A percentile compares a stretch with the other conserved stretches of the same genome.
These are phyloP conservation scores for Megaustenia siamemsis DNA, from an alignment of 2,888 invertebrate genomes.

Conservation along the genomic window DNA sequence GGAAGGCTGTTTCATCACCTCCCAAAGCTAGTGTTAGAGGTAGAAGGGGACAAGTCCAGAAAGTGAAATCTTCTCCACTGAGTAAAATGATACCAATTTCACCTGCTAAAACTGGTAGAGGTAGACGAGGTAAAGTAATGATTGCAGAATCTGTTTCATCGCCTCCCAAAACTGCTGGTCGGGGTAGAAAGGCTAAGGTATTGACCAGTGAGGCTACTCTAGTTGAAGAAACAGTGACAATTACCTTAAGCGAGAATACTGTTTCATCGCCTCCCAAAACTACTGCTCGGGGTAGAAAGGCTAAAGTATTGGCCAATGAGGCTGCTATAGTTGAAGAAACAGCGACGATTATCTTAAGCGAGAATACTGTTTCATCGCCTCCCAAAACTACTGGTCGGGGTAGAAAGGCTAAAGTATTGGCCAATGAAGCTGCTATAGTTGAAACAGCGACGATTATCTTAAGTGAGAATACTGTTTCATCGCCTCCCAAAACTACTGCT, in stretches of 20 bases:
- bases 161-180: constrained; percentile 16
- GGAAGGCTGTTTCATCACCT: not conserved
- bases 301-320: not conserved
- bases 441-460: not conserved
- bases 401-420: not conserved
- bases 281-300: not conserved
- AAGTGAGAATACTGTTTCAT: not conserved
- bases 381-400: not conserved
- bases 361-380: not conserved
- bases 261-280: not conserved
- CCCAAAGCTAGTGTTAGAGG: constrained; percentile 1
- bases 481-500: not conserved
- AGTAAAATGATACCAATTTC: no score
- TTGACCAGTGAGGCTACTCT: not conserved
- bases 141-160: constrained; percentile 1
- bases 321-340: not conserved
- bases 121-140: no score
- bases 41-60: not conserved
- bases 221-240: not conserved
- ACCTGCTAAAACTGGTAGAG: no score
- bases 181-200: not conserved
- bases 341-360: not conserved
- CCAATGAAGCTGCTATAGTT: not conserved
- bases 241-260: not conserved
- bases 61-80: not conserved